A percentile compares a stretch with the other conserved stretches of the same genome.
These are phyloP conservation scores for Acyrthosiphon pisum DNA, from an alignment of 1,140 invertebrate genomes.

Conservation along the genomic window DNA sequence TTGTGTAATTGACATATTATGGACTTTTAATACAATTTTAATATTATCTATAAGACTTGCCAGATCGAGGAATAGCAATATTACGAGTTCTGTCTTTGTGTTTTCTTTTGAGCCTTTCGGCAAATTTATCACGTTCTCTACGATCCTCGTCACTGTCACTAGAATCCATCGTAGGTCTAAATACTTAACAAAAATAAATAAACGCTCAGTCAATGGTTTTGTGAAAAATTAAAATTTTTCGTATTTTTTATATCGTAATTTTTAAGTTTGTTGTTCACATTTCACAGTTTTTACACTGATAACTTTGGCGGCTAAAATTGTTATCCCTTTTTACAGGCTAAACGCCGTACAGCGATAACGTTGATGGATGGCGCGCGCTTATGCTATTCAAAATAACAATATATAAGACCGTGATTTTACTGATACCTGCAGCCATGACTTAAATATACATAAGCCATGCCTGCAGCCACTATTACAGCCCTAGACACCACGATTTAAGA, in stretches of 20 bases:
- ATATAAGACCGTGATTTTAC: too few relatives aligned
- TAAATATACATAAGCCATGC: rapidly evolving
- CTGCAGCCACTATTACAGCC: too few relatives aligned
- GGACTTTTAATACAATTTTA: neutral
- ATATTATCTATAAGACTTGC: slow-evolving; percentile 59
- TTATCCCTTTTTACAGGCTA: neutral
- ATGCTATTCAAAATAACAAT: neutral
- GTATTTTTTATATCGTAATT: neutral
- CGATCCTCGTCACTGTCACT: slow-evolving; percentile 62
- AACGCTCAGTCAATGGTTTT: neutral
- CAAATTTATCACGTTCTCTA: slow-evolving; percentile 90
- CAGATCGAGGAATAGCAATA: slow-evolving; percentile 69
- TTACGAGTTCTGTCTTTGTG: slow-evolving; percentile 91
- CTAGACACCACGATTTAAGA: too few relatives aligned
- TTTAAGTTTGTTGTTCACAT: neutral
- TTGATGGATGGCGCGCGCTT: neutral
- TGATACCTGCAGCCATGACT: too few relatives aligned
- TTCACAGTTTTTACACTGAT: neutral
- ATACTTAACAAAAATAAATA: neutral
- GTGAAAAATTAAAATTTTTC: neutral
- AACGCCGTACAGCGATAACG: neutral
- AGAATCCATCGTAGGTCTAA: neutral
- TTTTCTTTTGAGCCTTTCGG: slow-evolving; percentile 83
- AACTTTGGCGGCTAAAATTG: neutral
- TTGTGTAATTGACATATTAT: neutral